A percentile compares a stretch with the other conserved stretches of the same genome.
These are phyloP conservation scores for Donacobius atricapilla DNA, from an alignment of 2,113 vertebrate genomes.

Conservation along the genomic window DNA sequence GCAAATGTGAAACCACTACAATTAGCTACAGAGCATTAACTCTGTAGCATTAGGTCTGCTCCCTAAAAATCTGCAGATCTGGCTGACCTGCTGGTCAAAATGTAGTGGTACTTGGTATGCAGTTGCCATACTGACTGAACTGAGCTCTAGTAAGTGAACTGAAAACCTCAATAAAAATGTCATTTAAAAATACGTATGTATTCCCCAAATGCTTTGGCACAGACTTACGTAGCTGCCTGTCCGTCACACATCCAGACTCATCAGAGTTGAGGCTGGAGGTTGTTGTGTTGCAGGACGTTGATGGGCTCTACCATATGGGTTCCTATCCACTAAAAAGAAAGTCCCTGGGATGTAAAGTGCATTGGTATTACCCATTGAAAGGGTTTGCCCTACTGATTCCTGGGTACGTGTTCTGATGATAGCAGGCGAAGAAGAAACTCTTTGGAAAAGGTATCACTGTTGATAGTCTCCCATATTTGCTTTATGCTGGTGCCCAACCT, in stretches of 20 bases:
- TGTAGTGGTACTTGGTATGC: not conserved
- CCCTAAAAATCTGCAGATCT: not conserved
- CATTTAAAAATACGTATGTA: not conserved
- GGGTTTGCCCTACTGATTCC: not conserved
- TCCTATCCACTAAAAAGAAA: not conserved
- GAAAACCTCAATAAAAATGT: not conserved
- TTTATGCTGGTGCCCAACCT: not conserved
- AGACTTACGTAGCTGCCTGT: not conserved
- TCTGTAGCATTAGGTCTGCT: not conserved
- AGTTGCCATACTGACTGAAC: not conserved
- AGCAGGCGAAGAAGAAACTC: not conserved
- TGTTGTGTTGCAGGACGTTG: not conserved
- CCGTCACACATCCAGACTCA: not conserved
- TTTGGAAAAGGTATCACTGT: not conserved
- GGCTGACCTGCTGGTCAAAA: not conserved
- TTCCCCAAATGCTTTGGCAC: not conserved
- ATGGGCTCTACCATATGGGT: not conserved
- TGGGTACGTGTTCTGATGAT: not conserved
- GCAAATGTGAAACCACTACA: too few relatives aligned
- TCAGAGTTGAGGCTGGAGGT: not conserved
- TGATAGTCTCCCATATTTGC: rapidly evolving
- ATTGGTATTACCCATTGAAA: not conserved
- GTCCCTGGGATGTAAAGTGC: not conserved
- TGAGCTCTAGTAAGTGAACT: not conserved
- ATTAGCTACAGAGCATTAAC: not conserved